Evolutionary conservation across 2,888 invertebrate species (phyloP), one percentile per base, ranked within the genome.

Genomic region (Eupithecia centaureata): DNA sequence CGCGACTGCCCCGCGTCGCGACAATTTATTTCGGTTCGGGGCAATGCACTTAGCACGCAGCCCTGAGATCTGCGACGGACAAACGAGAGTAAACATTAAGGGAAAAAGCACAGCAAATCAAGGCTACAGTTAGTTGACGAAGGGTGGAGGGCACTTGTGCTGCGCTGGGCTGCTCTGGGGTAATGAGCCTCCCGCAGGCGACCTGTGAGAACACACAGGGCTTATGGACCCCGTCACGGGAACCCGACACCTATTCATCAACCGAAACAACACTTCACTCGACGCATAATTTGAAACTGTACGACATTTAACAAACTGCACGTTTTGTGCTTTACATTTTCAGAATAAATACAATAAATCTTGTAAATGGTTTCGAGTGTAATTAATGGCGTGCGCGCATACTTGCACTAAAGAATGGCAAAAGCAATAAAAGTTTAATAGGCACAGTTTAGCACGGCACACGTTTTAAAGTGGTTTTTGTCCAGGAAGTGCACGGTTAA

Each of bases 21-120:
- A 91, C 92, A 91, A 90, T 92, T 92, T 93, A 93, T 93, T 93
- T 93, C 86, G 90, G 93, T 92, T 82, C 90, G 89, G 92, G 92
- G 91, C 92, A 92, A 91, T 91, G 92, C 92, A 92, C 92, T 91
- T 86, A 84, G 80, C 86, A 85, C 84, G 86, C 87, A 91, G 90
- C 89, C 89, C 89, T 89, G 89, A 89, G 87, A 86, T 85, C 86
- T 83, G 84, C 83, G 84, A 79, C 82, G 84, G 85, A 86, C 80
- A 85, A 85, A 86, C 82, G 86, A 86, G 86, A 87, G 89, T 89
- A 88, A 88, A 89, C 86, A 88, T 80, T 80, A 80, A 61, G 60
- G 47, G 63, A 72, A 78, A 77, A 80, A 80, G 81, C 82, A 80
- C 77, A 81, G 84, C 84, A 82, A 86, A 89, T 86, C 85, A 88